Conservation (phyloP, 2,888 invertebrate species). For the Melangyna quadrimaculata region DNA sequence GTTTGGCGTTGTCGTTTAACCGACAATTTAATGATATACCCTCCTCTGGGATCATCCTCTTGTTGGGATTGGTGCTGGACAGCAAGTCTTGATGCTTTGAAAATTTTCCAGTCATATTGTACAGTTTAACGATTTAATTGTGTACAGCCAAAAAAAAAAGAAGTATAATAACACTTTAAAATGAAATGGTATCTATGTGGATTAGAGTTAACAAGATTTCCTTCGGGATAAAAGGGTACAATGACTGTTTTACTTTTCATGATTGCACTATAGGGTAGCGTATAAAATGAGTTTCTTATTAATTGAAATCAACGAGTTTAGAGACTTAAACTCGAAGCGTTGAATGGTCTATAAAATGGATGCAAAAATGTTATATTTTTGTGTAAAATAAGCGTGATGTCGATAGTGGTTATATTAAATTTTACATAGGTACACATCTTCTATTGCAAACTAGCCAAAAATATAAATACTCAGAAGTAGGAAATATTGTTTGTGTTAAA, state of each 20-base stretch:
- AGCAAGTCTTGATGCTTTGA: constrained; percentile 19
- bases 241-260: constrained; percentile 35
- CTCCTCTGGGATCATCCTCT: constrained; percentile 21
- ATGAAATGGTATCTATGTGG: constrained; percentile 27
- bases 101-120: constrained; percentile 48
- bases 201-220: constrained; percentile 63
- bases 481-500: no score
- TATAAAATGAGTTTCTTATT: constrained; percentile 26
- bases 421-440: no score
- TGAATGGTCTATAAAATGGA: neutral
- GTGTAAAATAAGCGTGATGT: neutral
- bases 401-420: no score
- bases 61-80: constrained; percentile 26
- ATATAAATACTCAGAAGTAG: no score
- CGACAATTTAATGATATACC: constrained; percentile 55
- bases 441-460: no score
- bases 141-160: constrained; percentile 10
- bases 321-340: neutral
- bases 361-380: neutral
- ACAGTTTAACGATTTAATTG: constrained; percentile 64
- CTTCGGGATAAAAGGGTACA: constrained; percentile 22
- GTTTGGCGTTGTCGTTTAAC: constrained; percentile 52
- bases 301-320: constrained; percentile 37
- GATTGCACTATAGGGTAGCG: constrained; percentile 11
- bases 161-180: constrained; percentile 22